phyloP scores from a whole-genome alignment of 2,888 invertebrate genomes.

The Sinopyrophorus schimmeli region DNA sequence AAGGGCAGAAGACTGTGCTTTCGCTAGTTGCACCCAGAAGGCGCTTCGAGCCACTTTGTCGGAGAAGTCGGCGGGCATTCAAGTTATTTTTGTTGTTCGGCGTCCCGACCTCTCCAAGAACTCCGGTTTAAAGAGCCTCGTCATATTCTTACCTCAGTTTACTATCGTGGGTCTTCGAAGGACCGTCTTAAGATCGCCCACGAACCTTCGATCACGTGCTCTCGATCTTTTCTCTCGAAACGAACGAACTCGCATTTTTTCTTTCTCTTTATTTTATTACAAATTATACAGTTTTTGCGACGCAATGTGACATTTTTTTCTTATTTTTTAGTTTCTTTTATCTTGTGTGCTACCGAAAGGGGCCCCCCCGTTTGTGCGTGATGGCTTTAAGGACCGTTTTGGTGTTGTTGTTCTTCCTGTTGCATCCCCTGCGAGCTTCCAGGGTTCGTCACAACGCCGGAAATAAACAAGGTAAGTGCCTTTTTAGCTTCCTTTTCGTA shows the following conservation, averaged over 20 bases:
- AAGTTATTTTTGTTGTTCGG: conserved; percentile 43
- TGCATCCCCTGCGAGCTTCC: conserved; percentile 31
- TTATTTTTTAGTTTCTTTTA: too few relatives aligned
- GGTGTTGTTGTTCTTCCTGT: conserved; percentile 21
- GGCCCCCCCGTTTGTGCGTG: too few relatives aligned
- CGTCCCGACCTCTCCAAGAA: conserved; percentile 39
- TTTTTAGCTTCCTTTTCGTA: too few relatives aligned
- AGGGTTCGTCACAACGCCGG: conserved; percentile 40
- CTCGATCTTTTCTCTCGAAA: conserved; percentile 24
- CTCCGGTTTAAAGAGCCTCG: conserved; percentile 27
- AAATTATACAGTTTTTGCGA: too few relatives aligned
- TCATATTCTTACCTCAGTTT: conserved; percentile 43
- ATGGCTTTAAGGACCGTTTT: conserved; percentile 14
- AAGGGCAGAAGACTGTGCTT: conserved; percentile 12
- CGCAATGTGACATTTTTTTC: too few relatives aligned
- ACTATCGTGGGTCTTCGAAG: conserved; percentile 42
- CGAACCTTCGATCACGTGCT: conserved; percentile 43
- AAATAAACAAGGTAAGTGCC: conserved; percentile 43
- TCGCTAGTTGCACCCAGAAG: conserved; percentile 14
- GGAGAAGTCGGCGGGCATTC: conserved; percentile 38
- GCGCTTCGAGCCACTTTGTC: conserved; percentile 12
- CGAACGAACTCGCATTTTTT: conserved; percentile 18
- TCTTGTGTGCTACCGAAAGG: too few relatives aligned
- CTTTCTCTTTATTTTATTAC: too few relatives aligned
- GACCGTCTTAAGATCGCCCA: conserved; percentile 39